Conservation (phyloP, 2,888 invertebrate genomes). For the Desoria tigrina region DNA sequence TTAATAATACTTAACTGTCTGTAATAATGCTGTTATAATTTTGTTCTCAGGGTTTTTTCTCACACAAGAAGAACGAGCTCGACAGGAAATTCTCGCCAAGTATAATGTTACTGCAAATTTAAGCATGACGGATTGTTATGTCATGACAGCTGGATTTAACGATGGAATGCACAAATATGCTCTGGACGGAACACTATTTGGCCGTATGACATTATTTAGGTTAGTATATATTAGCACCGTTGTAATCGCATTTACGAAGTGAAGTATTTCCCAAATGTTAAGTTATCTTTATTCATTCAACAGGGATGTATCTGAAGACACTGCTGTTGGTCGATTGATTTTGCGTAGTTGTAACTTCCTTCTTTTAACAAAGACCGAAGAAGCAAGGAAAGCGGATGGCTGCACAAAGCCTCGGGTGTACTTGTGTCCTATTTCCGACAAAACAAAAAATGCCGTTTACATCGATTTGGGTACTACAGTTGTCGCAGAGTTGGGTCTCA, state of each 20-base stretch:
- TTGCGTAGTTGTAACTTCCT: constrained; percentile 74
- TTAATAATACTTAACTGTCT: too few species aligned
- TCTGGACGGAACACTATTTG: constrained; percentile 49
- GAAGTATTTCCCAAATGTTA: constrained; percentile 10
- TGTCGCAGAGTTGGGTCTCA: constrained; percentile 66
- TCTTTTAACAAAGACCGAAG: constrained; percentile 60
- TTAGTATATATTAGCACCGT: constrained; percentile 28
- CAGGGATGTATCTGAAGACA: constrained; percentile 77
- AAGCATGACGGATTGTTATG: constrained; percentile 38
- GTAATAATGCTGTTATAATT: background rate
- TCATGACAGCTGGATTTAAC: constrained; percentile 45
- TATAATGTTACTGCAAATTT: constrained; percentile 51
- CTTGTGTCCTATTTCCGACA: constrained; percentile 76
- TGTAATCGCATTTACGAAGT: background rate
- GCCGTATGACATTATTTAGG: constrained; percentile 51
- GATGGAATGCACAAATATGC: constrained; percentile 51
- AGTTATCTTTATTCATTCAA: background rate
- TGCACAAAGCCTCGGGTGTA: constrained; percentile 61
- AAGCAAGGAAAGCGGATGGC: constrained; percentile 28
- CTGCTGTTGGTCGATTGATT: constrained; percentile 75
- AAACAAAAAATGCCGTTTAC: constrained; percentile 76
- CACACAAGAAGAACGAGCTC: constrained; percentile 51
- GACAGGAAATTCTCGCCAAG: constrained; percentile 52
- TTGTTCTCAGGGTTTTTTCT: constrained; percentile 45
- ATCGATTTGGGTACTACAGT: constrained; percentile 69